Evolutionary conservation across 1,140 invertebrate genomes (phyloP).

Genomic region (Carposina sasakii): DNA sequence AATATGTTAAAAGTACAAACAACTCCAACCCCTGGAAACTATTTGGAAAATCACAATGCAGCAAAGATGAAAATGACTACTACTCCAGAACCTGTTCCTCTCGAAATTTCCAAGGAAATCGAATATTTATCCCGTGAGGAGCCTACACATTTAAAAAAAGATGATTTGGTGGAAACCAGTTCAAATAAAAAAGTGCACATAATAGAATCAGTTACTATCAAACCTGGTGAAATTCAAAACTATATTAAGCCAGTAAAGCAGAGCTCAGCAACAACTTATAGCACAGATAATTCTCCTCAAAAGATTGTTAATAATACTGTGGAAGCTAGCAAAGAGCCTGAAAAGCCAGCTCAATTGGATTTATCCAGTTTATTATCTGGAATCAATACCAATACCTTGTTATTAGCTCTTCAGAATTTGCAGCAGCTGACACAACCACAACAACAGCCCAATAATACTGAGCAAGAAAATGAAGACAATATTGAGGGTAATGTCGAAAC

Average conservation of each 20-base stretch:
- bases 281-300: not conserved
- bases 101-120: slow-evolving; percentile 31
- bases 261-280: no score
- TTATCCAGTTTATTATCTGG: slow-evolving; percentile 45
- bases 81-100: slow-evolving; percentile 21
- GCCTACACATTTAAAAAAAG: slow-evolving; percentile 7
- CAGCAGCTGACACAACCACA: slow-evolving; percentile 38
- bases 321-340: not conserved
- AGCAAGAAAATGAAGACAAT: slow-evolving; percentile 7
- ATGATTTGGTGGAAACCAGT: slow-evolving; percentile 26
- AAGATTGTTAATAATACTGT: not conserved
- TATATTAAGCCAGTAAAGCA: slow-evolving; percentile 6
- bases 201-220: slow-evolving; percentile 35
- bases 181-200: slow-evolving; percentile 49
- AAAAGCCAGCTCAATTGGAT: slow-evolving; percentile 31
- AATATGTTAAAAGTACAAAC: no score
- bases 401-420: slow-evolving; percentile 59
- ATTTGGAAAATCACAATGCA: no score
- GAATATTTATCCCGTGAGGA: slow-evolving; percentile 20
- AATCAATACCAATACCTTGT: slow-evolving; percentile 53
- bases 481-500: slow-evolving; percentile 39
- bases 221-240: slow-evolving; percentile 15
- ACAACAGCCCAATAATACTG: slow-evolving; percentile 12
- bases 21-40: no score
- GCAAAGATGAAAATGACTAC: not conserved